Evolutionary conservation across 92 coral and sea anemone genomes (phyloP).

Genomic region (Zoanthus sansibaricus): DNA sequence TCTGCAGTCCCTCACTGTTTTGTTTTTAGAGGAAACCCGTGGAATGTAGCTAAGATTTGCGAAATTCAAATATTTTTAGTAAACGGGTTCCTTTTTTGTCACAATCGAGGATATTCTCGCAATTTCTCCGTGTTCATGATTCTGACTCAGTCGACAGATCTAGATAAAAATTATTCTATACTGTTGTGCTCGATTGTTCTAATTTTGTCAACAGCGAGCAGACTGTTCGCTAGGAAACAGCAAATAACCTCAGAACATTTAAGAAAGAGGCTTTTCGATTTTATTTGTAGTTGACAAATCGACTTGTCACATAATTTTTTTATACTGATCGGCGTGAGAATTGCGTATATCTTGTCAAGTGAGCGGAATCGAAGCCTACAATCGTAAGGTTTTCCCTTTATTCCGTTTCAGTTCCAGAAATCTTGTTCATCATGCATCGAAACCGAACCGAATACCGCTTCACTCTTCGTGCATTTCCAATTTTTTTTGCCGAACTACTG

Average conservation of each 20-base stretch:
- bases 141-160: constrained; percentile 24
- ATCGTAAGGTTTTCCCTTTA: constrained; percentile 22
- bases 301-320: neutral
- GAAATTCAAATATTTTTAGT: neutral
- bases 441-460: neutral
- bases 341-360: constrained; percentile 30
- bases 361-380: constrained; percentile 28
- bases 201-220: constrained; percentile 29
- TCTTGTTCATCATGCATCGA: constrained; percentile 8
- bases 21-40: neutral
- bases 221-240: constrained; percentile 7
- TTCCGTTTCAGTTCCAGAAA: constrained; percentile 24
- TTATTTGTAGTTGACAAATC: neutral
- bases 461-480: neutral
- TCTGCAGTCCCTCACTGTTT: neutral
- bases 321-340: neutral
- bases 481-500: neutral
- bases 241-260: neutral
- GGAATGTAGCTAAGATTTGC: neutral
- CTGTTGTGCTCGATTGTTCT: constrained; percentile 33
- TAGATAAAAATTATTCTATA: constrained; percentile 21
- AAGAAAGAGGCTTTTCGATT: neutral
- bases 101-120: neutral
- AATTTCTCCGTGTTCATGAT: neutral
- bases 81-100: neutral